phyloP scores from a whole-genome alignment of 2,797 vertebrate species.

The Hoplostethus mediterraneus region DNA sequence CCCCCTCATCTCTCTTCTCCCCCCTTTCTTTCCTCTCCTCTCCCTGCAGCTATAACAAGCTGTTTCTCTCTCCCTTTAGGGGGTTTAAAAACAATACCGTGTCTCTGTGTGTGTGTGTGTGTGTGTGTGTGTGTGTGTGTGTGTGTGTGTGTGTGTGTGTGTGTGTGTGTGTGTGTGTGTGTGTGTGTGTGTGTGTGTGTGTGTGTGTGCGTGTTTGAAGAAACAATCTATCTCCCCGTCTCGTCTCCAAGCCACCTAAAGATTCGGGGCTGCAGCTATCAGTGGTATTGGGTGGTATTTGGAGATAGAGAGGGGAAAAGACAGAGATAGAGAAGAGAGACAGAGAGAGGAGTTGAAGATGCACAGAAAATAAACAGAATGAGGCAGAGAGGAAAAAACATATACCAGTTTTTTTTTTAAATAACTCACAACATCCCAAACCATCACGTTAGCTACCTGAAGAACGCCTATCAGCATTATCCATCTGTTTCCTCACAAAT shows the following conservation, averaged over 20 bases:
- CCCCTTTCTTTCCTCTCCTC: neutral
- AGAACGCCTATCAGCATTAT: too few species aligned
- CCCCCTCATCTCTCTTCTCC: neutral
- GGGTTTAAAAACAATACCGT: neutral
- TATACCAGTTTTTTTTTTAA: too few species aligned
- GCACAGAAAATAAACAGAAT: neutral
- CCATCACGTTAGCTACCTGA: too few species aligned
- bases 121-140: neutral
- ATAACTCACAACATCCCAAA: too few species aligned
- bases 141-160: neutral
- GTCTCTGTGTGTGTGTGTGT: neutral
- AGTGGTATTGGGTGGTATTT: neutral
- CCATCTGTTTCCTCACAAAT: too few species aligned
- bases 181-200: too few species aligned
- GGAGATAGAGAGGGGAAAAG: neutral
- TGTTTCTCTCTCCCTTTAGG: neutral
- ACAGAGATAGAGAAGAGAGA: neutral
- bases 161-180: neutral
- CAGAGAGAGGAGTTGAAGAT: too few species aligned
- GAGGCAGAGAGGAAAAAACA: too few species aligned
- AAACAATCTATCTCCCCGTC: neutral
- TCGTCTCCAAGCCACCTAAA: conserved; percentile 1
- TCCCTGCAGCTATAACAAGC: conserved; percentile 10
- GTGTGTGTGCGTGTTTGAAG: neutral
- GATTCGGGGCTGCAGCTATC: neutral